phyloP scores from a whole-genome alignment of 1,140 invertebrate genomes.

The Zophobas atratus region DNA sequence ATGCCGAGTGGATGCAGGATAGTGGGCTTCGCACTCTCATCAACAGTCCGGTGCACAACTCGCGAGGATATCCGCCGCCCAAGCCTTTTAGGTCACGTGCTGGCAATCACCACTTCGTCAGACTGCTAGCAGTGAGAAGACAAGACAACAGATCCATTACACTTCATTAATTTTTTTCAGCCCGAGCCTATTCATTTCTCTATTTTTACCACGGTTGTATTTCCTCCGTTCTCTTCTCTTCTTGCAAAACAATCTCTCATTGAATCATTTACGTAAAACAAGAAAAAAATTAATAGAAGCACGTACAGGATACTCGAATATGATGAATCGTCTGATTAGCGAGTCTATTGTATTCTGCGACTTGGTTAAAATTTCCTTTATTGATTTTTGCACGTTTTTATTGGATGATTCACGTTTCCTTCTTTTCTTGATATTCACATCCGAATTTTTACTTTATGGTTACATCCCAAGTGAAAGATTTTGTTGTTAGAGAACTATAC shows the following conservation, averaged over 20 bases:
- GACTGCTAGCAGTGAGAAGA: neutral
- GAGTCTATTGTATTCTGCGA: conserved; percentile 28
- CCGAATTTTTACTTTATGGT: neutral
- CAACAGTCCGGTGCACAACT: conserved; percentile 52
- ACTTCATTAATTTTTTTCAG: neutral
- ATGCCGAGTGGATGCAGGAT: conserved; percentile 43
- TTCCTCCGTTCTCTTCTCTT: neutral
- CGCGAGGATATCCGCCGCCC: conserved; percentile 51
- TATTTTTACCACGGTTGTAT: too few species aligned
- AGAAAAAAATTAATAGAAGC: conserved; percentile 6
- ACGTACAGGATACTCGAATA: conserved; percentile 19
- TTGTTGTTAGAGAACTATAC: conserved; percentile 21
- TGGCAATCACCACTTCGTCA: conserved; percentile 26
- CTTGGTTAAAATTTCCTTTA: conserved; percentile 20
- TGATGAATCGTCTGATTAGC: conserved; percentile 24
- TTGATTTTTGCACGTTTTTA: conserved; percentile 30
- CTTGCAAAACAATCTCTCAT: neutral
- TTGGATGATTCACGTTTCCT: conserved; percentile 24
- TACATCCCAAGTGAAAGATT: neutral
- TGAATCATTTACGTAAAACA: neutral
- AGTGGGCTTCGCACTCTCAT: conserved; percentile 50
- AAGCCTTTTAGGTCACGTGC: conserved; percentile 47
- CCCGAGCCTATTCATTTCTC: too few species aligned
- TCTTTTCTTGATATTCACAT: neutral
- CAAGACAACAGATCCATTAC: conserved; percentile 21